Evolutionary conservation across 30 jellyfish, hydroid and myxozoan species (phyloP), one percentile per base, ranked within the genome.

Genomic region (Rhopilema esculentum): DNA sequence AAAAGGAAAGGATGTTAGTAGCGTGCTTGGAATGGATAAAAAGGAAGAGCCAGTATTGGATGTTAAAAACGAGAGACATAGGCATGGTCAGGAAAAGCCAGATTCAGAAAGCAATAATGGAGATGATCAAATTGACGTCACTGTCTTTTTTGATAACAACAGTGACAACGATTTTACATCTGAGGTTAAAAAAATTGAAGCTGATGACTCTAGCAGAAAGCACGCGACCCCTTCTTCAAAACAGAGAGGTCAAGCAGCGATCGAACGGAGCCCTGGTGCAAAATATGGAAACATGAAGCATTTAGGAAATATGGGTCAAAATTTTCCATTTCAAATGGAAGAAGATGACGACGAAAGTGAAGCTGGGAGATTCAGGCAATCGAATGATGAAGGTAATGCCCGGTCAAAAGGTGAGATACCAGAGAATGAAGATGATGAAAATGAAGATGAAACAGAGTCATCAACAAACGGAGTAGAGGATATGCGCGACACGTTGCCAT

Each of bases 401-500:
- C 79, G 94, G 21, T 85, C 94, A 16, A 85, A 85, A 48, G 94
- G 94, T 40, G 94, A 85, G 87, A 85, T 85, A 40, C 94, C 94
- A 16, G 94, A 85, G 17, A 79, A 70, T 27, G 94, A 79, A 18
- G 80, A 80, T 63, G 81, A 31, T n/a, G 94, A 74, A 25, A 80
- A 75, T 24, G 81, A 64, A 0, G 94, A 85, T 1, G 84, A 72
- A 12, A 70, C n/a, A 1, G 88, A 85, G 26, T 22, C 94, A 8
- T 67, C 94, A 1, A 33, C 94, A 8, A 33, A 69, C 31, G 73
- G 73, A 8, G 33, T 80, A 85, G 72, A 76, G 30, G 96, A 88
- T 62, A 74, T 79, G 87, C 75, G 88, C n/a, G 96, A 49, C 32
- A 16, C 97, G 0, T 40, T 91, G 40, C 97, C 97, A 25, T 91